phyloP scores from a whole-genome alignment of 64 coral and sea anemone genomes.

The Dendrophyllia cribrosa region DNA sequence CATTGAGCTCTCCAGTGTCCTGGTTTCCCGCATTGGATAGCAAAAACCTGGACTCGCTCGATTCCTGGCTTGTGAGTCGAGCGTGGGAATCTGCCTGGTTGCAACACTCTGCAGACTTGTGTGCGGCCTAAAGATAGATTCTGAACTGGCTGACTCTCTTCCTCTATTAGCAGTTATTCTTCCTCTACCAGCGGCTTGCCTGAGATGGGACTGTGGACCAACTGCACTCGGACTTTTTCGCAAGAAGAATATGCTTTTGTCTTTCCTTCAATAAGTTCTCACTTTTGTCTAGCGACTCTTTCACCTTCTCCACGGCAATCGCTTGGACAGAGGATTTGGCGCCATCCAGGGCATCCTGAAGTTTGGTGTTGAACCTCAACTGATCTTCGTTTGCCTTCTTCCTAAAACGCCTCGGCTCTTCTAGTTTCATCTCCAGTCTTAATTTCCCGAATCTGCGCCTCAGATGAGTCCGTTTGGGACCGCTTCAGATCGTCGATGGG shows the following conservation, averaged over 20 bases:
- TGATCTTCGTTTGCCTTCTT: background rate
- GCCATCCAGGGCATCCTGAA: conserved; percentile 5
- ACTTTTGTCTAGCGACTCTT: background rate
- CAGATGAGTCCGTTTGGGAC: conserved; percentile 7
- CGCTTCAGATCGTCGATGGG: conserved; percentile 23
- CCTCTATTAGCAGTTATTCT: background rate
- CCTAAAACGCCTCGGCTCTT: background rate
- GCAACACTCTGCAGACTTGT: background rate
- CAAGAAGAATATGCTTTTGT: conserved; percentile 44
- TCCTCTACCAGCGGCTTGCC: background rate
- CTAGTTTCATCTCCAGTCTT: conserved; percentile 1
- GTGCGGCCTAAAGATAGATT: background rate
- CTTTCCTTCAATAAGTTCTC: background rate
- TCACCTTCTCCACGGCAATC: background rate
- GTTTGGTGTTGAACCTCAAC: background rate
- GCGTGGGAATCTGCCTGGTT: conserved; percentile 17
- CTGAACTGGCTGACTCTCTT: conserved; percentile 8
- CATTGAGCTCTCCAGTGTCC: conserved; percentile 48
- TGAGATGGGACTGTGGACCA: conserved; percentile 6
- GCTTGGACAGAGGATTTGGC: background rate
- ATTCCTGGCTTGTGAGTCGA: background rate
- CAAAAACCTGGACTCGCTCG: conserved; percentile 20
- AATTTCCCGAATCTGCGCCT: conserved; percentile 3
- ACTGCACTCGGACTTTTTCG: conserved; percentile 31
- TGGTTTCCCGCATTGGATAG: conserved; percentile 34